Evolutionary conservation across 2,888 invertebrate genomes (phyloP).

Genomic region (Macrosiphum euphorbiae): DNA sequence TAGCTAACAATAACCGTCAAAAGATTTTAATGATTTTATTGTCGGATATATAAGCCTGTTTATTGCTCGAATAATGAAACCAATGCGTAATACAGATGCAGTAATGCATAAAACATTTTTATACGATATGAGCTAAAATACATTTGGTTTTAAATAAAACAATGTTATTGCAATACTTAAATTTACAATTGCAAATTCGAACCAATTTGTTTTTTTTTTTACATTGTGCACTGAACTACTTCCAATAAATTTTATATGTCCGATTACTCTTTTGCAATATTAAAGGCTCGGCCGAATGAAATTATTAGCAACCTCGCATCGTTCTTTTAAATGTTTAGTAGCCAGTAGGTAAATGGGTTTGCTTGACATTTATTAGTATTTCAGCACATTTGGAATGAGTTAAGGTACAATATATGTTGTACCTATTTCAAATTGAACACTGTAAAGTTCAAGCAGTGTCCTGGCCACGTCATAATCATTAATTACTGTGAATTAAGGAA

Average conservation of each 20-base stretch:
- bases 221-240: not conserved
- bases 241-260: not conserved
- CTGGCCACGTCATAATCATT: not conserved
- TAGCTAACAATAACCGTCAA: not conserved
- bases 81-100: not conserved
- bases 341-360: not conserved
- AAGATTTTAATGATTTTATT: conserved; percentile 6
- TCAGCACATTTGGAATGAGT: not conserved
- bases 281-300: not conserved
- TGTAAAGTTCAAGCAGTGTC: not conserved
- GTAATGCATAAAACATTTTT: conserved; percentile 53
- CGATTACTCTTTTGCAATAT: not conserved
- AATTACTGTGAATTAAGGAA: not conserved
- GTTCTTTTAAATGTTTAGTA: not conserved
- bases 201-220: not conserved
- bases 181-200: conserved; percentile 53
- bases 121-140: not conserved
- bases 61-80: not conserved
- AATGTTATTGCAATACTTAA: not conserved
- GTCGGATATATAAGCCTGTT: not conserved
- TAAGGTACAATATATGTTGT: not conserved
- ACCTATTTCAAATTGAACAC: not conserved
- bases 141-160: conserved; percentile 14
- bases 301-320: not conserved
- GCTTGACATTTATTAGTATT: not conserved